Percentiles rank a stretch among this genome's conserved stretches.
phyloP scores from a whole-genome alignment of 2,888 invertebrate species.

The Tanytarsus gracilentus region DNA sequence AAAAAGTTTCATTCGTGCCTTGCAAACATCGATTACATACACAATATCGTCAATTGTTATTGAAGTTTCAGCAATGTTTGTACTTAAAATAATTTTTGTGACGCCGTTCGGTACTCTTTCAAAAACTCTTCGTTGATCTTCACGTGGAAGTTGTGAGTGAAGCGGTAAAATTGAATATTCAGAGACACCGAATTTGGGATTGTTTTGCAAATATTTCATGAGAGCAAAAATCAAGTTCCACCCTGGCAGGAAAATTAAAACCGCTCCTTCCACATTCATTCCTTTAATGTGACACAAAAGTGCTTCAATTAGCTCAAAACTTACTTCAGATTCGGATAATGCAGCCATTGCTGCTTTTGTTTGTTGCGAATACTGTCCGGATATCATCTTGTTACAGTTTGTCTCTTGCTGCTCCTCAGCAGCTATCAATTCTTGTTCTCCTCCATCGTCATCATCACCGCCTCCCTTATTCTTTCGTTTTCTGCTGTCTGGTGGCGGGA shows the following conservation, averaged over 20 bases:
- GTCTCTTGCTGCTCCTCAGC: conserved; percentile 54
- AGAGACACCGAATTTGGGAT: conserved; percentile 58
- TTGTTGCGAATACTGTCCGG: conserved; percentile 46
- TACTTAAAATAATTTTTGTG: conserved; percentile 92
- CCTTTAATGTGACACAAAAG: conserved; percentile 58
- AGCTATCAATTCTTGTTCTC: conserved; percentile 49
- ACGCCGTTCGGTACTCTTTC: conserved; percentile 72
- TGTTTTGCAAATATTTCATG: conserved; percentile 72
- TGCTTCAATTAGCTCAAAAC: conserved; percentile 85
- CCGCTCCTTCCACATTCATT: conserved; percentile 64
- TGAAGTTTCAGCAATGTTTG: conserved; percentile 97
- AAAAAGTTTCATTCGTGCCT: conserved; percentile 95
- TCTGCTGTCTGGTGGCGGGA: conserved; percentile 62
- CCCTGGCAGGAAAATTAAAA: conserved; percentile 88
- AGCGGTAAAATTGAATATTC: conserved; percentile 77
- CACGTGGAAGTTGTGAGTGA: conserved; percentile 94
- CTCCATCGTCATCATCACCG: conserved; percentile 48
- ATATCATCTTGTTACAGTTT: conserved; percentile 61
- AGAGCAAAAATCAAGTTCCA: conserved; percentile 95
- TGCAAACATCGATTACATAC: conserved; percentile 94
- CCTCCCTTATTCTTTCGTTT: conserved; percentile 58
- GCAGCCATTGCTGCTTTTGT: conserved; percentile 63
- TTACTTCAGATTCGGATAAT: conserved; percentile 81
- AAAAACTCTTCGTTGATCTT: conserved; percentile 91
- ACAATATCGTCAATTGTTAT: conserved; percentile 98